Evolutionary conservation across 2,888 invertebrate species (phyloP), one percentile per base, ranked within the genome.

Genomic region (Chesias legatella): DNA sequence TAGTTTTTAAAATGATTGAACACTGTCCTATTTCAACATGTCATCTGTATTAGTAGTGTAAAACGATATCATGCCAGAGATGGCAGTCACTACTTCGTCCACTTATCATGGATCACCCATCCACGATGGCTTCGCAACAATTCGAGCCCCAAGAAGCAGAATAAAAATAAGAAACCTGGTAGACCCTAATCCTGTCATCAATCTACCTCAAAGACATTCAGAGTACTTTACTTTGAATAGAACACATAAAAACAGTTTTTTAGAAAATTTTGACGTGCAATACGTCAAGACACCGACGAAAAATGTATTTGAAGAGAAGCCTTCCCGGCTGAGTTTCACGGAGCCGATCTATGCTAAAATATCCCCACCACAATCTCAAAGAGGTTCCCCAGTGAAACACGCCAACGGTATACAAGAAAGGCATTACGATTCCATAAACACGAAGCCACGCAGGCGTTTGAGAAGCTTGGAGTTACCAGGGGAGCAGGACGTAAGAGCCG

Each of bases 101-200:
- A 79, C 79, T 33, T 86, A 78, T 64, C 82, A 85, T 63, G 84
- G 84, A 37, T 80, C 91, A 36, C 92, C 93, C 43, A 92, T 95
- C 34, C 93, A 95, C 77, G 95, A 96, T 78, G 95, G 95, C 39
- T 96, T 94, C 79, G 95, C 95, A 34, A 96, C 95, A n/a, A 94
- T 96, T 58, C 89, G 94, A 43, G 90, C 93, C 7, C 91, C 88
- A 22, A 79, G 89, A 58, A 88, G 88, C 60, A 71, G 85, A 53
- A 84, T 86, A 52, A 88, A 88, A 58, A 84, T 88, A 60, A 82
- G 85, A 56, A 84, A 78, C 63, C 61, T 85, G 63, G 79, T 84
- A 48, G 84, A 85, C 67, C 82, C 84, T 71, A 85, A 67, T 58
- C 74, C 73, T 58, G 67, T 60, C 38, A 58, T 63, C 24, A 82